Evolutionary conservation across 2,797 vertebrate genomes (phyloP), one percentile per base, ranked within the genome.

Genomic region (Dendrocincla tyrannina): DNA sequence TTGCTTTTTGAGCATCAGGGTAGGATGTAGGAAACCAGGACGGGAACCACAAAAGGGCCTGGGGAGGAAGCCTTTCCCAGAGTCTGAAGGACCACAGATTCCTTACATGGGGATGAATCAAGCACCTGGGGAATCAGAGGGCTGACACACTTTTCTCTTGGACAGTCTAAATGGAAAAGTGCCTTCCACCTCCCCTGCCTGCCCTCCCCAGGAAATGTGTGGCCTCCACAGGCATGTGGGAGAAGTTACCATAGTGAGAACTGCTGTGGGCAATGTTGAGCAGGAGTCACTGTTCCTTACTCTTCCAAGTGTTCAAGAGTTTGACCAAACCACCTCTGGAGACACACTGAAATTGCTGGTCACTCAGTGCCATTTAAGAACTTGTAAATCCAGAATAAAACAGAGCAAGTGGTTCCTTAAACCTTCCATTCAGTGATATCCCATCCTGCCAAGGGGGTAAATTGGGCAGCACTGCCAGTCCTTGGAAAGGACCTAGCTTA

Each of bases 181-280:
- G n/a, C 3, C 23, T 75, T 86, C n/a, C 24, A 13, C 30, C 17
- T 30, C 30, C 30, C 9, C 46, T 56, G 23, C 32, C 55, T 42
- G 47, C 18, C 23, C n/a, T 78, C 10, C 30, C 53, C 19, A 39
- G 17, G 22, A 27, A 81, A 53, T 4, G 4, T 13, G 13, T 4
- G 17, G 41, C 56, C 25, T 28, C 20, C 3, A 6, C 0, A 2
- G 49, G 8, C 4, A 9, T 4, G 11, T 9, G 8, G 35, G 35
- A 68, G 52, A 87, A 84, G 50, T 5, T 46, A n/a, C 18, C 10
- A 78, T 20, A 37, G 2, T 17, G n/a, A 78, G 35, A 10, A n/a
- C 23, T 85, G 33, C 23, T 67, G 20, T 37, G 41, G 46, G 56
- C 70, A 66, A 17, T 10, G 9, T 1, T 69, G 32, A 33, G 30